Conservation (phyloP, 2,888 invertebrate genomes). For the Megalurothrips usitatus region DNA sequence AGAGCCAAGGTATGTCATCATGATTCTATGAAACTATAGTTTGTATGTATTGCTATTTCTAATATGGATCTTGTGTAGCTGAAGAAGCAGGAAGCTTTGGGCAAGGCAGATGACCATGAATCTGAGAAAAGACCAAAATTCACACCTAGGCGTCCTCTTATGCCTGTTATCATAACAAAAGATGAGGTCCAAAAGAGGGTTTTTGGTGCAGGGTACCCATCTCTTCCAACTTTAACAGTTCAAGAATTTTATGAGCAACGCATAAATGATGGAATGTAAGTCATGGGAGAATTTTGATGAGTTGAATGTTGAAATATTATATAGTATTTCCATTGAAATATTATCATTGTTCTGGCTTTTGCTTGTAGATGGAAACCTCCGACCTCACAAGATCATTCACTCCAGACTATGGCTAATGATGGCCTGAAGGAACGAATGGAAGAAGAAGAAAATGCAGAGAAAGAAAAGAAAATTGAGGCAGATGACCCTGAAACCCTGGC, state of each 20-base stretch:
- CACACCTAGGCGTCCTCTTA: neutral
- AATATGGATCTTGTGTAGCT: neutral
- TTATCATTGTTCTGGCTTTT: constrained; percentile 19
- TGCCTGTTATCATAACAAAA: neutral
- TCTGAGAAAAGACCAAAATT: neutral
- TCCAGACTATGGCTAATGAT: constrained; percentile 40
- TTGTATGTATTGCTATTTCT: neutral
- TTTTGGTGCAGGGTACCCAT: constrained; percentile 91
- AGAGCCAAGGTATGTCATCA: constrained; percentile 41
- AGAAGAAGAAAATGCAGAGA: constrained; percentile 58
- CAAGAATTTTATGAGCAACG: constrained; percentile 93
- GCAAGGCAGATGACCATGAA: neutral
- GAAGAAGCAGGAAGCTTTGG: neutral
- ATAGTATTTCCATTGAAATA: neutral
- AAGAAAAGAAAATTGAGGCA: constrained; percentile 60
- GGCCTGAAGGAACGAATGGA: constrained; percentile 45
- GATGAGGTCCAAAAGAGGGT: constrained; percentile 79
- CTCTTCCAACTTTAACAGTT: constrained; percentile 85
- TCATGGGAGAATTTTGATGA: constrained; percentile 37
- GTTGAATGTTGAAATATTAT: neutral
- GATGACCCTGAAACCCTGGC: constrained; percentile 68
- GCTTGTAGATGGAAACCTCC: constrained; percentile 38
- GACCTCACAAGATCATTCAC: constrained; percentile 34
- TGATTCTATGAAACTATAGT: neutral
- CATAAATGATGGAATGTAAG: constrained; percentile 68